These are phyloP conservation scores for Hetaerina titia DNA, from an alignment of 2,888 invertebrate genomes.

Conservation along the genomic window DNA sequence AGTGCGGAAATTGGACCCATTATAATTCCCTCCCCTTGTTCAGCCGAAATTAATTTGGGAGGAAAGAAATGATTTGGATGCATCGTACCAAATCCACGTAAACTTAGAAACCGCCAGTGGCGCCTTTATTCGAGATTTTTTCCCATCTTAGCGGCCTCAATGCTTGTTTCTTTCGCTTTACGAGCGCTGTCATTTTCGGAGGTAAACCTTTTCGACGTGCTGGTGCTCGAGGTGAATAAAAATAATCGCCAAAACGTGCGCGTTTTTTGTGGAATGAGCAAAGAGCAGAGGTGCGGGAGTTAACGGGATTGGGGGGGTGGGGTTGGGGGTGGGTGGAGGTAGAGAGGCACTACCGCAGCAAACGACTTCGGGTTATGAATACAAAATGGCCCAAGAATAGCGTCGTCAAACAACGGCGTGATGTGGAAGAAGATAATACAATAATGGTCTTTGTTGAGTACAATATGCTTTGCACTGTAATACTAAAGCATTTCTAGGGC, in stretches of 20 bases:
- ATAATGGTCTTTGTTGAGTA: neutral
- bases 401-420: slow-evolving; percentile 7
- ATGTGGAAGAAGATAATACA: neutral
- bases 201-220: neutral
- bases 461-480: neutral
- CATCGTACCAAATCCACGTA: neutral
- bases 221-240: neutral
- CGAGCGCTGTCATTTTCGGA: neutral
- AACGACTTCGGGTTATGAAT: neutral
- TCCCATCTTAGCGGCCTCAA: neutral
- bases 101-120: neutral
- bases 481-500: neutral
- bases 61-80: neutral
- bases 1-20: neutral
- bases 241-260: neutral
- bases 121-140: neutral
- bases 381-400: neutral
- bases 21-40: neutral
- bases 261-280: neutral
- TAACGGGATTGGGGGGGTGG: neutral
- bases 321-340: neutral
- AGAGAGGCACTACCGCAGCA: neutral
- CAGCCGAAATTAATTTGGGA: neutral
- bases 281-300: neutral
- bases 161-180: neutral